Conservation (phyloP, 2,797 vertebrate genomes). For the Spinus pinus region DNA sequence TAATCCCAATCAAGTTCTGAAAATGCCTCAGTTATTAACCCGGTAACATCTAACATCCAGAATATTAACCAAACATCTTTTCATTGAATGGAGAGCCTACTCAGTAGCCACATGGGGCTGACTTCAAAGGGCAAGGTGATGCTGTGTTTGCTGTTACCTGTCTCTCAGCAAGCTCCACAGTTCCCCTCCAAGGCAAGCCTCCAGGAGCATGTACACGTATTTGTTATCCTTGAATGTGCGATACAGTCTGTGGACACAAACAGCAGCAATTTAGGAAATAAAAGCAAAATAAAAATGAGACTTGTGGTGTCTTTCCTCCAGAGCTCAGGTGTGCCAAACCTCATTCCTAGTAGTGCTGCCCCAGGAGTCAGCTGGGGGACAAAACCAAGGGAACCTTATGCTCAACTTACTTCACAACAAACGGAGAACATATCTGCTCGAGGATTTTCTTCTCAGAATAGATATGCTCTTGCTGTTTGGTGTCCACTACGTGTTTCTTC, state of each 20-base stretch:
- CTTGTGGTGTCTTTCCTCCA: neutral
- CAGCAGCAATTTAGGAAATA: neutral
- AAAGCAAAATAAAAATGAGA: neutral
- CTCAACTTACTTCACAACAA: constrained; percentile 86
- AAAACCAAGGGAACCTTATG: neutral
- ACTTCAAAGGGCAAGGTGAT: neutral
- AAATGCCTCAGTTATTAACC: neutral
- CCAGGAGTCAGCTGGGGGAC: no score
- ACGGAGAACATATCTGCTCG: constrained; percentile 85
- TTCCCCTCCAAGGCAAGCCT: constrained; percentile 92
- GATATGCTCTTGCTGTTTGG: constrained; percentile 90
- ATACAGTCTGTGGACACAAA: constrained; percentile 79
- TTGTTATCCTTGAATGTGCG: constrained; percentile 92
- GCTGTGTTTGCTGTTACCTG: constrained; percentile 74
- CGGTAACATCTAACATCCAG: neutral
- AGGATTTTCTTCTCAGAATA: constrained; percentile 92
- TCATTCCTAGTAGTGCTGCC: neutral
- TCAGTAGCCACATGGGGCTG: neutral
- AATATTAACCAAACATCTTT: neutral
- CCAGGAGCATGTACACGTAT: constrained; percentile 94
- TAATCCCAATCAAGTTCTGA: neutral
- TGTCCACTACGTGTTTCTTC: constrained; percentile 91
- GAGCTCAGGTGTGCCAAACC: neutral
- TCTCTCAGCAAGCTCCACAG: constrained; percentile 93
- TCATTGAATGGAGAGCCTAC: neutral